These are phyloP conservation scores for Acleris sparsana DNA, from an alignment of 2,888 invertebrate species.

Conservation along the genomic window DNA sequence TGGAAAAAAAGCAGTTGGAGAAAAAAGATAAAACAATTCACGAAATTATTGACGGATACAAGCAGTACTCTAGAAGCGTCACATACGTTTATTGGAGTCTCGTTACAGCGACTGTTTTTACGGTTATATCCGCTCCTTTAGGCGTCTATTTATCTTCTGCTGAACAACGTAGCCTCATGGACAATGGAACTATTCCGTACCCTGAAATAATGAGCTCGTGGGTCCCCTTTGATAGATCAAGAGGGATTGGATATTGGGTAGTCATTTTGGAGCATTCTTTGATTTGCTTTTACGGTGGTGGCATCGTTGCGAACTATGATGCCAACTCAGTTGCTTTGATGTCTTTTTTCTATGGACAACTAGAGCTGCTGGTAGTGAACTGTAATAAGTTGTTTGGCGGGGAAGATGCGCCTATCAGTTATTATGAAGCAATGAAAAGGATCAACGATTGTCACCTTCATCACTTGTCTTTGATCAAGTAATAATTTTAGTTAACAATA, in stretches of 20 bases:
- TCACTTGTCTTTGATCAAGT: slow-evolving; percentile 63
- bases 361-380: slow-evolving; percentile 60
- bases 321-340: slow-evolving; percentile 68
- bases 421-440: slow-evolving; percentile 49
- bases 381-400: slow-evolving; percentile 60
- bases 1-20: slow-evolving; percentile 56
- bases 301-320: slow-evolving; percentile 70
- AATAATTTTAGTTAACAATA: slow-evolving; percentile 38
- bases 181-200: slow-evolving; percentile 55
- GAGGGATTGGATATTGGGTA: slow-evolving; percentile 61
- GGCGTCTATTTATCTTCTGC: slow-evolving; percentile 53
- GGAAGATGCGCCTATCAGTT: slow-evolving; percentile 42
- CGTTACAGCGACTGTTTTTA: slow-evolving; percentile 60
- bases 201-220: slow-evolving; percentile 75
- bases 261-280: slow-evolving; percentile 54
- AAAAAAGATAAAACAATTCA: slow-evolving; percentile 48
- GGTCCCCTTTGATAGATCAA: slow-evolving; percentile 64
- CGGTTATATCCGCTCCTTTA: slow-evolving; percentile 63
- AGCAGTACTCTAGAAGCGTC: slow-evolving; percentile 61
- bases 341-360: slow-evolving; percentile 70
- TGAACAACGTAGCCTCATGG: slow-evolving; percentile 45
- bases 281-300: slow-evolving; percentile 68
- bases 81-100: slow-evolving; percentile 67
- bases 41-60: slow-evolving; percentile 55
- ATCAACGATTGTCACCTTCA: slow-evolving; percentile 63